Evolutionary conservation across 2,888 invertebrate genomes (phyloP).

Genomic region (Pardosa pseudoannulata): DNA sequence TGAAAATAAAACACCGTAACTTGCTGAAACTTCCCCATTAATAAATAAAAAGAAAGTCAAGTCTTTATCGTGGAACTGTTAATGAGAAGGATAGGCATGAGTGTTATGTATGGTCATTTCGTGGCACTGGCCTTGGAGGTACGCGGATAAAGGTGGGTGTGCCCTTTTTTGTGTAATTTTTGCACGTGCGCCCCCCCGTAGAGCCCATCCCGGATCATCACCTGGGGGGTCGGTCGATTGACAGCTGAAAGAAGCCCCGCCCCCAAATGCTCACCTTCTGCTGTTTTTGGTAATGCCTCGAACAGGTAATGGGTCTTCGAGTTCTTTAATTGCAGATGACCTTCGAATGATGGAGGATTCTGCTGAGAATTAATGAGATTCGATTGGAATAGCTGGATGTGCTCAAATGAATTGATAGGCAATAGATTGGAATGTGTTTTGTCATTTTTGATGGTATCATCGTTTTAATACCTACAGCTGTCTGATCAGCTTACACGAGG

Average conservation of each 20-base stretch:
- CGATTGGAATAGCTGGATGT: slow-evolving; percentile 23
- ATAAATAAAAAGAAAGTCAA: slow-evolving; percentile 33
- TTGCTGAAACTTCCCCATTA: neutral
- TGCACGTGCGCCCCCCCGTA: slow-evolving; percentile 69
- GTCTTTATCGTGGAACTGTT: slow-evolving; percentile 70
- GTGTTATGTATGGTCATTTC: slow-evolving; percentile 70
- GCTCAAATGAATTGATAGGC: slow-evolving; percentile 18
- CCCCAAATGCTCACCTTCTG: slow-evolving; percentile 62
- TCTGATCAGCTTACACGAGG: slow-evolving; percentile 13
- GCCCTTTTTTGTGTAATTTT: slow-evolving; percentile 60
- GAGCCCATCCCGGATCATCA: slow-evolving; percentile 71
- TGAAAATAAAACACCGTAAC: neutral
- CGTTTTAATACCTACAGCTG: slow-evolving; percentile 14
- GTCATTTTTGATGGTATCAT: slow-evolving; percentile 17
- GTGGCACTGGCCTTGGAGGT: slow-evolving; percentile 63
- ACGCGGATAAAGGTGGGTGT: slow-evolving; percentile 66
- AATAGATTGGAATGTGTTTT: slow-evolving; percentile 15
- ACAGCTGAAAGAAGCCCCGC: slow-evolving; percentile 67
- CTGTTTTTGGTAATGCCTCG: slow-evolving; percentile 62
- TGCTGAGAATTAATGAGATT: slow-evolving; percentile 42
- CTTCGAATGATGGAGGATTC: slow-evolving; percentile 28
- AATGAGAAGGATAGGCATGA: slow-evolving; percentile 69
- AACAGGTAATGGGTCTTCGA: slow-evolving; percentile 33
- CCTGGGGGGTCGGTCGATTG: slow-evolving; percentile 70
- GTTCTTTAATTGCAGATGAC: slow-evolving; percentile 54